Conservation (phyloP, 2,113 vertebrate species). For the Aramus guarauna region DNA sequence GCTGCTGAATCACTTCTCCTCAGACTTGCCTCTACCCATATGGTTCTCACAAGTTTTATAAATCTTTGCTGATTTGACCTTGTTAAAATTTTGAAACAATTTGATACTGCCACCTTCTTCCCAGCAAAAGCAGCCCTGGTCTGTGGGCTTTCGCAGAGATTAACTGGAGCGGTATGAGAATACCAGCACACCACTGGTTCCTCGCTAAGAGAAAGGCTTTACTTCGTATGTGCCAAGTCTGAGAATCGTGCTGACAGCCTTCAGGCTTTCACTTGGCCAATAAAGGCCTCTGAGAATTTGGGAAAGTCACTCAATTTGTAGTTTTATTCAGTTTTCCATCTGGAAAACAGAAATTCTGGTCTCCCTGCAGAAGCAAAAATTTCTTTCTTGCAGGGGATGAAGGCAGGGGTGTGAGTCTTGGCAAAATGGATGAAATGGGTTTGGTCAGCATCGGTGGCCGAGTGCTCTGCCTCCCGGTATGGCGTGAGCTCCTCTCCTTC, state of each 20-base stretch:
- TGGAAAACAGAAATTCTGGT: neutral
- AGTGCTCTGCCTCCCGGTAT: neutral
- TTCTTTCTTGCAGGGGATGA: neutral
- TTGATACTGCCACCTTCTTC: no score
- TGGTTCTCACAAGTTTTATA: neutral
- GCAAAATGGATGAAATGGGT: neutral
- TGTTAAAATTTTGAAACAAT: neutral
- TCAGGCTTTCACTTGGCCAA: neutral
- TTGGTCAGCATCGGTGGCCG: neutral
- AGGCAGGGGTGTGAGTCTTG: neutral
- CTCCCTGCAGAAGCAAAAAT: neutral
- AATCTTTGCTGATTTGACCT: neutral
- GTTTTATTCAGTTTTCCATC: neutral
- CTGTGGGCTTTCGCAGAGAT: neutral
- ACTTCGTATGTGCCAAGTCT: rapidly evolving
- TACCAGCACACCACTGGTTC: neutral
- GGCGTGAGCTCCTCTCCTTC: neutral
- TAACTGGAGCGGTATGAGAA: neutral
- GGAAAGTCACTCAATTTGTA: neutral
- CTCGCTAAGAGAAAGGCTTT: neutral
- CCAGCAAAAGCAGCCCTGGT: neutral
- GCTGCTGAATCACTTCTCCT: neutral
- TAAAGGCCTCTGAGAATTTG: neutral
- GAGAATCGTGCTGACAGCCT: neutral
- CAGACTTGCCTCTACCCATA: neutral